phyloP scores from a whole-genome alignment of 2,888 invertebrate species.

The Melanargia galathea region DNA sequence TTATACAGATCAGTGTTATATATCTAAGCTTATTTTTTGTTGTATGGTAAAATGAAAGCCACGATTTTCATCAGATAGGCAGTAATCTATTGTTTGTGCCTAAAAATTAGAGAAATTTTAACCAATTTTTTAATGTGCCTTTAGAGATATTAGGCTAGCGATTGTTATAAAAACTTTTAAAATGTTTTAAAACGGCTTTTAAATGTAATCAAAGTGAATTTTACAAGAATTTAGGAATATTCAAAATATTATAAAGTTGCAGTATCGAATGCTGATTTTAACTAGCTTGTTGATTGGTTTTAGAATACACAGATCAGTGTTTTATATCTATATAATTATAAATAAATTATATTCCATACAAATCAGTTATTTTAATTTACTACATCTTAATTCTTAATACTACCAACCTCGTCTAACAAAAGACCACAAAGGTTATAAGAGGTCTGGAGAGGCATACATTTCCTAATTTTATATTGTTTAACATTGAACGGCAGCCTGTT shows the following conservation, averaged over 20 bases:
- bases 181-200: constrained; percentile 51
- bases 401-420: no score
- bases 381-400: no score
- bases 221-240: constrained; percentile 56
- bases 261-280: constrained; percentile 65
- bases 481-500: no score
- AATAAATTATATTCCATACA: constrained; percentile 46
- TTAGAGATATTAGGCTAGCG: constrained; percentile 43
- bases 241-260: constrained; percentile 22
- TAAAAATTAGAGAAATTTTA: constrained; percentile 60
- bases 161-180: constrained; percentile 42
- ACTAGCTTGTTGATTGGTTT: constrained; percentile 58
- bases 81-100: constrained; percentile 44
- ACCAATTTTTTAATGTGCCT: constrained; percentile 62
- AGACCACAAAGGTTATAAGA: no score
- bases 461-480: no score
- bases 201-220: constrained; percentile 58
- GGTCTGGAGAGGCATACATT: no score
- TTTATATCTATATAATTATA: constrained; percentile 27
- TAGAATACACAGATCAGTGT: constrained; percentile 55
- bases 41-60: neutral
- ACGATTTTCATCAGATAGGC: constrained; percentile 7
- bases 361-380: neutral
- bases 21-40: neutral
- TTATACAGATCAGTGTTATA: no score